Base-by-base conservation (phyloP, 2,113 vertebrate genomes). In the Perccottus glenii region DNA sequence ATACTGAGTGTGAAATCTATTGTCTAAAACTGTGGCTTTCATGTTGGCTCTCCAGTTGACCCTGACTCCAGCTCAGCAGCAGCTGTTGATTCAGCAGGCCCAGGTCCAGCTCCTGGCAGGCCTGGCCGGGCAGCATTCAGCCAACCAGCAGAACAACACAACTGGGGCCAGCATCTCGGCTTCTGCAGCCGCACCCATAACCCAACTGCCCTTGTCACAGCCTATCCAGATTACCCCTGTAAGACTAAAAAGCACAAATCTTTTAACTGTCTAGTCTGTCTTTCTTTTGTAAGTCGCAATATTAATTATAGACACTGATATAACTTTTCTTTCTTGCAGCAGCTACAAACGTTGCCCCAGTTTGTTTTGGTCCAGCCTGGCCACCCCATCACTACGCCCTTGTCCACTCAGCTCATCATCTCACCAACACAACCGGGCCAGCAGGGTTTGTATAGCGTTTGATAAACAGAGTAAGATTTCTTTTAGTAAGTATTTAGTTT, bases 351-450 rank as follows among this genome's bases (percentile, higher is more conserved):
- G 92, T 89, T 99, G 92, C 97, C 96, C 56, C 98, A 99, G 92
- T 98, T 98, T 87, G 96, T 99, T 82, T 89, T 99, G 93, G 94
- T 99, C 84, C 98, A 99, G 88, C 95, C 98, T 5, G 93, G 93
- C 52, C 92, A 94, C 80, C 92, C 80, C 6, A 94, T 94, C n/a
- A 94, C 96, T 75, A 94, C 97, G 74, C 95, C 90, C 89, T 88
- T 98, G 80, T 93, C 95, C 60, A 88, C 96, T 73, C 98, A 98
- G 93, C 98, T 98, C 80, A 98, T 99, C 94, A 99, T 99, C 95
- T 99, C 98, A 80, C 97, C 96, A 93, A 93, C 96, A 58, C 94
- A 95, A 68, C 96, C 95, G 93, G 94, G 95, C 89, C 97, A 97
- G 88, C 96, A 96, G 93, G 93, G 98, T 98, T 1, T 7, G 1